Percentiles rank a stretch among this genome's conserved stretches.
phyloP scores from a whole-genome alignment of 2,113 vertebrate genomes.

The Peromyscus maniculatus region DNA sequence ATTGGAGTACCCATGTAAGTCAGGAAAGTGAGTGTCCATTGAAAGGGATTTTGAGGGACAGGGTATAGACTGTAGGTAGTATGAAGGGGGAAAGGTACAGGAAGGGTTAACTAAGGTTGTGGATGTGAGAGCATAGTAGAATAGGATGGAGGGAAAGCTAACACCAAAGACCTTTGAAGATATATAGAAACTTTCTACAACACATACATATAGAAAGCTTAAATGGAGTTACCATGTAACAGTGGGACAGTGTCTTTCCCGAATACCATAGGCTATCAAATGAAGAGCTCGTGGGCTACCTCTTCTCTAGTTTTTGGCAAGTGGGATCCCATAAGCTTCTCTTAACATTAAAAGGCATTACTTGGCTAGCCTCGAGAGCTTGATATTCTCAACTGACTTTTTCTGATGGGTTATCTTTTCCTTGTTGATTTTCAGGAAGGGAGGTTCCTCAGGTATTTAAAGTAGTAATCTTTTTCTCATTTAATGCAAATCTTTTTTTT shows the following conservation, averaged over 20 bases:
- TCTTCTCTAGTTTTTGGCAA: not conserved
- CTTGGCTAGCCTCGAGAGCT: not conserved
- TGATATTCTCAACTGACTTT: conserved; percentile 47
- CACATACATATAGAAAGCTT: not conserved
- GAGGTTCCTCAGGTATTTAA: not conserved
- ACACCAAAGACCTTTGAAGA: not conserved
- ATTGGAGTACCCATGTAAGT: not conserved
- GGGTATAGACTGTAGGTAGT: not conserved
- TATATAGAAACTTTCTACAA: not conserved
- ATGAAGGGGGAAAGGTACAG: not conserved
- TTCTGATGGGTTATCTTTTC: conserved; percentile 33
- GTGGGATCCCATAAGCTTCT: not conserved
- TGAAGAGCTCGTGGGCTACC: not conserved
- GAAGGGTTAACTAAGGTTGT: not conserved
- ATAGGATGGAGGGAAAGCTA: not conserved
- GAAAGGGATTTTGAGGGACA: not conserved
- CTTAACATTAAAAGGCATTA: not conserved
- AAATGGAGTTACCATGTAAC: not conserved
- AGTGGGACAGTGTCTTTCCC: not conserved
- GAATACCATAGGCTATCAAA: not conserved
- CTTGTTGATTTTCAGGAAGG: not conserved
- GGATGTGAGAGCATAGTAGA: not conserved
- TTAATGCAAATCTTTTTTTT: not conserved
- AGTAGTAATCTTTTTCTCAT: conserved; percentile 2
- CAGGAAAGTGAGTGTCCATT: not conserved